A percentile compares a stretch with the other conserved stretches of the same genome.
These are phyloP conservation scores for Hypomecis atomaria DNA, from an alignment of 2,888 invertebrate species.

Conservation along the genomic window DNA sequence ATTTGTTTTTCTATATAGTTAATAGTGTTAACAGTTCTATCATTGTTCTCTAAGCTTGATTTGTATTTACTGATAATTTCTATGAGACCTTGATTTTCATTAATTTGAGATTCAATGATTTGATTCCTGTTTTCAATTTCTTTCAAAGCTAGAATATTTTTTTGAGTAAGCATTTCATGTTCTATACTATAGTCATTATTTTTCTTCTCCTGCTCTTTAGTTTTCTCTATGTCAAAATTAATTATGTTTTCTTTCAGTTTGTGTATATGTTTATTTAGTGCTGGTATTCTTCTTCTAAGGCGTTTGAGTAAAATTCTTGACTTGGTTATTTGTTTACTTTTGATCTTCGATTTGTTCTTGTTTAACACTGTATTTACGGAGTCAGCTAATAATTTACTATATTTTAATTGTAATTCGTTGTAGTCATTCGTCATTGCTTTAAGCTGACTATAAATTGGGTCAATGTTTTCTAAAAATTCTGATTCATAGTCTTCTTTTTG, in stretches of 20 bases:
- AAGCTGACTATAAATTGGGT: neutral
- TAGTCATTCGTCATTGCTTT: neutral
- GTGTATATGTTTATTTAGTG: neutral
- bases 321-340: too few species aligned
- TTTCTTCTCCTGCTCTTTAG: too few species aligned
- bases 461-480: neutral
- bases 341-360: too few species aligned
- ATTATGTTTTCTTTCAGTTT: neutral
- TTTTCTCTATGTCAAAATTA: neutral
- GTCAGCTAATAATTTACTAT: neutral
- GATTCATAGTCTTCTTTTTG: neutral
- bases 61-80: too few species aligned
- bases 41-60: too few species aligned
- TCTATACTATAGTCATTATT: neutral
- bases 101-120: too few species aligned
- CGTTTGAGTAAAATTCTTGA: too few species aligned
- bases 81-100: too few species aligned
- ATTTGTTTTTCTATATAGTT: neutral
- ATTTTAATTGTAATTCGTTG: neutral
- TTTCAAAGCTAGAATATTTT: neutral
- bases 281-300: too few species aligned
- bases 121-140: neutral
- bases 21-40: neutral
- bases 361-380: neutral
- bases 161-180: neutral